Evolutionary conservation across 1,140 invertebrate genomes (phyloP), one percentile per base, ranked within the genome.

Genomic region (Hypsibius dujardini): DNA sequence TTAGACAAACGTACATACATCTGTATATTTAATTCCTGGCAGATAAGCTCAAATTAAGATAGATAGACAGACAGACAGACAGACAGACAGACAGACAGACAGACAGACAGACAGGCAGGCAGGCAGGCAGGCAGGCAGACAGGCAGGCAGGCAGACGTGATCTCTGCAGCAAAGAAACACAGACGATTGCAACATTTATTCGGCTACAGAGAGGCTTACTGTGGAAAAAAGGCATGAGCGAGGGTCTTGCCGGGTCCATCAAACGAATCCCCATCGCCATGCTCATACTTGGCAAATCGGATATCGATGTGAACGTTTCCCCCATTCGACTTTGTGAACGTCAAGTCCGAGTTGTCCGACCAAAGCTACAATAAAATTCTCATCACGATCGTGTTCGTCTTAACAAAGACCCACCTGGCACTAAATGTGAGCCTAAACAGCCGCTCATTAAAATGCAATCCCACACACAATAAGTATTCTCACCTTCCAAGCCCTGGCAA

Each of bases 191-290:
- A 56, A 56, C 7, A 56, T 56, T 56, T 56, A 56, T 12, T 56
- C 50, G 50, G 7, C 7, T 56, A 12, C 28, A 28, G 28, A 28
- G 28, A 28, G n/a, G 7, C 50, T 56, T 56, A 67, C 62, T 67
- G 62, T 42, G 92, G 92, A 80, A 95, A 95, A 78, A 92, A 95
- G 60, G 90, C 91, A 75, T 95, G 91, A 1, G 91, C 91, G 59
- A 94, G 80, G 72, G 90, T 93, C 73, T 88, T 88, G 50, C 92
- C 91, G 60, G 88, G 88, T 45, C 92, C 91, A 79, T 94, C 91
- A 75, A 95, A 95, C 14, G 90, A 89, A 82, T 95, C 91, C 14
- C 90, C 91, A 78, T 95, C 91, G 1, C 90, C 91, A 77, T 95
- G 92, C 78, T 92, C 90, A 70, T 88, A 87, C 73, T 83, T 84